Evolutionary conservation across 2,113 vertebrate genomes (phyloP), one percentile per base, ranked within the genome.

Genomic region (Cisticola juncidis): DNA sequence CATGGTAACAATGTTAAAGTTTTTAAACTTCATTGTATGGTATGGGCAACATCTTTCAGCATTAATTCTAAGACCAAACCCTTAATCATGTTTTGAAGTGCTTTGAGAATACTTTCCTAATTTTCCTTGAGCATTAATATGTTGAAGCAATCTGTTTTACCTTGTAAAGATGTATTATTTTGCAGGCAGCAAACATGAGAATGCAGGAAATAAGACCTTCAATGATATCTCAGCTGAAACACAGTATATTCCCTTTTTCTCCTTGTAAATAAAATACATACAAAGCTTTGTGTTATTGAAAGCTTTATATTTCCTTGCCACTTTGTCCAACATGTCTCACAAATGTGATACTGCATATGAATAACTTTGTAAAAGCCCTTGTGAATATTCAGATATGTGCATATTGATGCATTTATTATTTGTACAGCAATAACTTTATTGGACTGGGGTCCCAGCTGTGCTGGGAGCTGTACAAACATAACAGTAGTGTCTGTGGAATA

Each of bases 311-410:
- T 95, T 94, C 80, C 40, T 90, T 88, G 50, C 58, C 70, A 92
- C 83, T 91, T 94, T 78, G 81, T 95, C 91, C 80, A 83, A 74
- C 61, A 51, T 31, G 74, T 80, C 90, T 73, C 74, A 79, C 74
- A 95, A 95, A 96, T 73, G 79, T 66, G 90, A 92, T 88, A 90
- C 22, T 77, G 74, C 16, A 7, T 71, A 90, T 48, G 35, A 93
- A 83, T 94, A 83, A 31, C 71, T 93, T 88, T 48, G 72, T 81
- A 88, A 96, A 94, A 86, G 64, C 87, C 91, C 85, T 74, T 86
- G 90, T 95, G 95, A 97, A 96, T 96, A 96, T 95, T 95, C 93
- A 94, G 88, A 86, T 93, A 92, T 60, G 79, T 90, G 88, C 76
- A 93, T 54, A 88, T 61, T 90, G 82, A 90, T 90, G 64, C 73